phyloP scores from a whole-genome alignment of 2,113 vertebrate species.

The Falcunculus frontatus region DNA sequence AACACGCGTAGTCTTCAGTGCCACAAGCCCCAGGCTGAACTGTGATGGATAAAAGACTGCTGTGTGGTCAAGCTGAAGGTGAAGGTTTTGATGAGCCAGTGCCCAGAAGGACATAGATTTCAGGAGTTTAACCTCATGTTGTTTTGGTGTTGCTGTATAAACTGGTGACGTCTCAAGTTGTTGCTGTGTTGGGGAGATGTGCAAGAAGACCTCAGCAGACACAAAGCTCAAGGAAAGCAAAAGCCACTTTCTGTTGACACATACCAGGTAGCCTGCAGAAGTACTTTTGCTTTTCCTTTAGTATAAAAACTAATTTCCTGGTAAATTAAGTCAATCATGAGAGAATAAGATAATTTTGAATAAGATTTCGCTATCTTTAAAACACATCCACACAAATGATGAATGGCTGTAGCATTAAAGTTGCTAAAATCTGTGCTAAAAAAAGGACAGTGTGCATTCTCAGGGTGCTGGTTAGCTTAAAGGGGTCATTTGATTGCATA shows the following conservation, averaged over 20 bases:
- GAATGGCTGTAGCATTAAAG: not conserved
- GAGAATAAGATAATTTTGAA: not conserved
- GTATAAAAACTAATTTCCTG: not conserved
- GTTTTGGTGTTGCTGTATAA: not conserved
- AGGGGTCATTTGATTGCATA: not conserved
- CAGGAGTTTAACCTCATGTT: not conserved
- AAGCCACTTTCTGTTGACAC: not conserved
- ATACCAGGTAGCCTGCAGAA: not conserved
- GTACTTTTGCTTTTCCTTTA: not conserved
- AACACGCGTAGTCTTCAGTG: not conserved
- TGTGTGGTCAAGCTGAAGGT: not conserved
- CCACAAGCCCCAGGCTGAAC: not conserved
- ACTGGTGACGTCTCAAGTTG: not conserved
- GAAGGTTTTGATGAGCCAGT: not conserved
- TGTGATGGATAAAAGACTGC: not conserved
- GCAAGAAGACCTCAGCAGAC: not conserved
- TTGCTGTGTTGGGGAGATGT: not conserved
- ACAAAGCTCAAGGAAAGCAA: not conserved
- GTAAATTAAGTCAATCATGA: not conserved
- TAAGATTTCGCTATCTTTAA: not conserved
- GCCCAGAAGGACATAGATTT: not conserved
- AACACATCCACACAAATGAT: not conserved
- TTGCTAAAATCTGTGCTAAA: not conserved
- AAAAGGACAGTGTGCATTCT: not conserved
- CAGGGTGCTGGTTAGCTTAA: not conserved